phyloP scores from a whole-genome alignment of 1,140 invertebrate genomes.

The Acyrthosiphon pisum region DNA sequence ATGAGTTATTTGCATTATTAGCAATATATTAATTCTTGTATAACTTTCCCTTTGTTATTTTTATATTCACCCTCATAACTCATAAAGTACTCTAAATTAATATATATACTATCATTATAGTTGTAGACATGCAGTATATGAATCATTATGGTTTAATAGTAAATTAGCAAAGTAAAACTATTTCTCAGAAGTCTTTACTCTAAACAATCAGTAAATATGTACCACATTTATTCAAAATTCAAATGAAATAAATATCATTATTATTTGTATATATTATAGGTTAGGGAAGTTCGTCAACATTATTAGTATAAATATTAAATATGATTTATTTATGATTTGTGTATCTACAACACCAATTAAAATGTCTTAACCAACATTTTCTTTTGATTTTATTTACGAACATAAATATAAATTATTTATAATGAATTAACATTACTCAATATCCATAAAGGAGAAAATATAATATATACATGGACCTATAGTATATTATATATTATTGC shows the following conservation, averaged over 20 bases:
- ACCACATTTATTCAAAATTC: background rate
- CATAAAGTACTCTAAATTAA: background rate
- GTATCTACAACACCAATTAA: no score
- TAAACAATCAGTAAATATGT: background rate
- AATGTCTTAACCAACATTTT: no score
- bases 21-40: background rate
- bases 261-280: no score
- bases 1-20: background rate
- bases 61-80: background rate
- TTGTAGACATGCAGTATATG: background rate
- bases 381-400: no score
- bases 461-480: no score
- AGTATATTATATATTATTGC: no score
- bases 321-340: no score
- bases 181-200: background rate
- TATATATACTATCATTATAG: background rate
- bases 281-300: no score
- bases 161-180: background rate
- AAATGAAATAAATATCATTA: background rate
- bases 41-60: background rate
- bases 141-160: background rate
- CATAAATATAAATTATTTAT: no score
- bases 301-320: no score
- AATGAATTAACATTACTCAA: no score
- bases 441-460: no score